phyloP scores from a whole-genome alignment of 2,797 vertebrate genomes.

The Chrosomus eos region DNA sequence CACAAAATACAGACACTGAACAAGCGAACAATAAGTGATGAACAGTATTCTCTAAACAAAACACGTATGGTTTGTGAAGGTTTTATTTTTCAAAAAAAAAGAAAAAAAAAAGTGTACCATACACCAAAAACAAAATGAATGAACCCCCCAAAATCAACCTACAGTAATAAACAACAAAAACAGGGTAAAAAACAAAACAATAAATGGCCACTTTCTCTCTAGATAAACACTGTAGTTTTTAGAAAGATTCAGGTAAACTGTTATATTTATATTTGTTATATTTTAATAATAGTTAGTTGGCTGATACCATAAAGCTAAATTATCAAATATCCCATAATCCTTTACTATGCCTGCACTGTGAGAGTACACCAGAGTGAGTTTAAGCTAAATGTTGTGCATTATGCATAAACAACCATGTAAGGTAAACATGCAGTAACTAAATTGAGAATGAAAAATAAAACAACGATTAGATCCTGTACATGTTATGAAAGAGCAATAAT shows the following conservation, averaged over 20 bases:
- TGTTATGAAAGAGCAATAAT: slow-evolving; percentile 52
- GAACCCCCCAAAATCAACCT: slow-evolving; percentile 55
- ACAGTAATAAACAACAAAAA: slow-evolving; percentile 59
- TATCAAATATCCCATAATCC: slow-evolving; percentile 61
- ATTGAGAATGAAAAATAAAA: slow-evolving; percentile 51
- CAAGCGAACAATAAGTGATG: neutral
- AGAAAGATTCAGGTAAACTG: slow-evolving; percentile 61
- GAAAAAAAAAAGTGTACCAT: slow-evolving; percentile 69
- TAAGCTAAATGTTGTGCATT: slow-evolving; percentile 37
- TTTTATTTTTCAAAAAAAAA: slow-evolving; percentile 74
- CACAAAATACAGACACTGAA: neutral
- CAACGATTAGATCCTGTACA: slow-evolving; percentile 52
- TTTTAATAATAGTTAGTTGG: slow-evolving; percentile 76
- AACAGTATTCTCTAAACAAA: neutral
- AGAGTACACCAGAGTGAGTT: slow-evolving; percentile 60
- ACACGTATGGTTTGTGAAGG: slow-evolving; percentile 63
- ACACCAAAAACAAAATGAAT: slow-evolving; percentile 66
- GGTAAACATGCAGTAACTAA: slow-evolving; percentile 64
- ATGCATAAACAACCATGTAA: slow-evolving; percentile 49
- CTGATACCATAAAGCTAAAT: slow-evolving; percentile 71
- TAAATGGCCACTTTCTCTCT: slow-evolving; percentile 67
- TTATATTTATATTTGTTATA: slow-evolving; percentile 67
- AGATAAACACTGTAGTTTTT: slow-evolving; percentile 51
- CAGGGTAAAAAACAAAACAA: slow-evolving; percentile 63
- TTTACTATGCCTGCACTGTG: slow-evolving; percentile 49